These are phyloP conservation scores for Chelonia mydas DNA, from an alignment of 2,797 vertebrate genomes.

Conservation along the genomic window DNA sequence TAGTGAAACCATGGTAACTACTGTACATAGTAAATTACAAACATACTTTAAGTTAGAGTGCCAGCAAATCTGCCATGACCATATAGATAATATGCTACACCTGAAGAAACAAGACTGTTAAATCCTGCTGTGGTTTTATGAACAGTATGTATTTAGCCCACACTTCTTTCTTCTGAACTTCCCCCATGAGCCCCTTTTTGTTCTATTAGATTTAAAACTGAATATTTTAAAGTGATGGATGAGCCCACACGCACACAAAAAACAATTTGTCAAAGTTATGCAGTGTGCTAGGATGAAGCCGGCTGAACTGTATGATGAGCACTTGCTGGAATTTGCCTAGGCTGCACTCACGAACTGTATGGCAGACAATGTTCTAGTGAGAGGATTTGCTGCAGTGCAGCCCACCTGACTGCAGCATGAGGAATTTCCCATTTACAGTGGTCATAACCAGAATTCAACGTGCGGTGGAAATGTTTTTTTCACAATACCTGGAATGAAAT, in stretches of 20 bases:
- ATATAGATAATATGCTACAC: neutral
- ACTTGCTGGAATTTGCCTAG: neutral
- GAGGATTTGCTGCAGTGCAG: neutral
- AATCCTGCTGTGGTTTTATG: neutral
- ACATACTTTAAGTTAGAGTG: neutral
- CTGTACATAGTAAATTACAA: neutral
- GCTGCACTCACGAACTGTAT: neutral
- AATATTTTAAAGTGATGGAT: neutral
- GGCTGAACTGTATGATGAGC: neutral
- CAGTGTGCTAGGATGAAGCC: neutral
- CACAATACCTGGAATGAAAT: neutral
- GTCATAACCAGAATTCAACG: neutral
- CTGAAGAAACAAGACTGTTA: neutral
- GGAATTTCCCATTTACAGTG: neutral
- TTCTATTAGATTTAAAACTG: neutral
- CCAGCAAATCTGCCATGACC: neutral
- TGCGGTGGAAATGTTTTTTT: neutral
- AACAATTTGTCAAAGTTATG: neutral
- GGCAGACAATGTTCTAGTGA: neutral
- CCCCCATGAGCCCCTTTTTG: neutral
- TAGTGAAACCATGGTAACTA: neutral
- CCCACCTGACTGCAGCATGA: neutral
- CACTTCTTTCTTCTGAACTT: accelerated
- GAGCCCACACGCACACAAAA: neutral
- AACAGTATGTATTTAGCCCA: neutral